Conservation (phyloP, 2,113 vertebrate species). For the Rhea pennata region DNA sequence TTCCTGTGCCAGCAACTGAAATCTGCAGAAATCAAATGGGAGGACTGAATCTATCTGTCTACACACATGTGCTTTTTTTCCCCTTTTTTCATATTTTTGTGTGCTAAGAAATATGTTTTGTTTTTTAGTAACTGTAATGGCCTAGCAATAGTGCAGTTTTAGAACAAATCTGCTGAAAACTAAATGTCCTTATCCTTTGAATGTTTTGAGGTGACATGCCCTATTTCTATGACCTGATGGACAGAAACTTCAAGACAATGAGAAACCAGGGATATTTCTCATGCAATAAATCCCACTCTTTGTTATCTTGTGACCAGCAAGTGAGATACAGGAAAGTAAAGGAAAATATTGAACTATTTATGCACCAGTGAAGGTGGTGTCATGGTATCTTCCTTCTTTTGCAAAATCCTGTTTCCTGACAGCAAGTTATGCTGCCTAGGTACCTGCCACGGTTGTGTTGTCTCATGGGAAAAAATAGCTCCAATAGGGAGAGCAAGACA, state of each 20-base stretch:
- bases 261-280: background rate
- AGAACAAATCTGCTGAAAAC: background rate
- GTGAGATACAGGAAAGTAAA: background rate
- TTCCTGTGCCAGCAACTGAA: background rate
- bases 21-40: background rate
- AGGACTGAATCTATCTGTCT: background rate
- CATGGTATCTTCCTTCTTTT: background rate
- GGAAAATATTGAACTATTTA: constrained; percentile 13
- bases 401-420: background rate
- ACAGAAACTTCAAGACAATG: background rate
- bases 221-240: background rate
- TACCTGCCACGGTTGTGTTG: background rate
- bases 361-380: background rate
- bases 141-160: background rate
- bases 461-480: background rate
- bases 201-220: background rate
- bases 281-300: background rate
- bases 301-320: background rate
- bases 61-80: background rate
- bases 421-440: background rate
- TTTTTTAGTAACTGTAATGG: background rate
- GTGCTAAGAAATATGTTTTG: background rate
- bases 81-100: background rate
- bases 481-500: background rate
- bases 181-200: background rate